Conservation (phyloP, 2,797 vertebrate genomes). For the Poeciliopsis infans region DNA sequence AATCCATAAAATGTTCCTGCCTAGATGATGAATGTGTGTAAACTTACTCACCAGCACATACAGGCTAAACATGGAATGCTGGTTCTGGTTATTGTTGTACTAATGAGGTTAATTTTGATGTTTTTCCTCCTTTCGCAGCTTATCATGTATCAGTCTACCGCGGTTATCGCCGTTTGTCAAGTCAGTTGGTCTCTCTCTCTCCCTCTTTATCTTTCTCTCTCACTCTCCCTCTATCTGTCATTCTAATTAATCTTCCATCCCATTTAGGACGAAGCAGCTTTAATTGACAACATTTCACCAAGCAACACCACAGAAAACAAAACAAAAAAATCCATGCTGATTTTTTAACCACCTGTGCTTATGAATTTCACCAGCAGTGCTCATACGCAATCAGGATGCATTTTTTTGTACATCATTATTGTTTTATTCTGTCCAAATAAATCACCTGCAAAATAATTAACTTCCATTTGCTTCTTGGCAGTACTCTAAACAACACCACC, state of each 20-base stretch:
- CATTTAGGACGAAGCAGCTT: conserved; percentile 62
- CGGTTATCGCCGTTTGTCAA: conserved; percentile 95
- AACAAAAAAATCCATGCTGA: conserved; percentile 43
- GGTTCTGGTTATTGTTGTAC: conserved; percentile 14
- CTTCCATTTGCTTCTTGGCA: conserved; percentile 72
- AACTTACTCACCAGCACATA: conserved; percentile 5
- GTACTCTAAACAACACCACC: conserved; percentile 69
- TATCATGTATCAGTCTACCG: conserved; percentile 92
- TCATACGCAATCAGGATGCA: conserved; percentile 59
- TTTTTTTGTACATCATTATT: conserved; percentile 68
- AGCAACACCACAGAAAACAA: conserved; percentile 18
- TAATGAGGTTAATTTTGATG: conserved; percentile 59
- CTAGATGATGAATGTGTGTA: background rate
- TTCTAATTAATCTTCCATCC: conserved; percentile 72
- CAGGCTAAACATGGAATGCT: background rate
- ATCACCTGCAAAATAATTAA: conserved; percentile 61
- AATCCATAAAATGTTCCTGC: background rate
- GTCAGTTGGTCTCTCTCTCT: conserved; percentile 84
- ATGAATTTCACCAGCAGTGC: conserved; percentile 55
- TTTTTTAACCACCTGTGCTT: conserved; percentile 66
- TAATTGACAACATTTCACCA: conserved; percentile 60
- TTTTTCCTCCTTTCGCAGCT: conserved; percentile 88
- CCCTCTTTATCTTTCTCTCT: conserved; percentile 53
- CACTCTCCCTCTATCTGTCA: conserved; percentile 30
- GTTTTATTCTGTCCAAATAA: conserved; percentile 62